Conservation (phyloP, 23 tunicate species). For the Halocynthia roretzi region DNA sequence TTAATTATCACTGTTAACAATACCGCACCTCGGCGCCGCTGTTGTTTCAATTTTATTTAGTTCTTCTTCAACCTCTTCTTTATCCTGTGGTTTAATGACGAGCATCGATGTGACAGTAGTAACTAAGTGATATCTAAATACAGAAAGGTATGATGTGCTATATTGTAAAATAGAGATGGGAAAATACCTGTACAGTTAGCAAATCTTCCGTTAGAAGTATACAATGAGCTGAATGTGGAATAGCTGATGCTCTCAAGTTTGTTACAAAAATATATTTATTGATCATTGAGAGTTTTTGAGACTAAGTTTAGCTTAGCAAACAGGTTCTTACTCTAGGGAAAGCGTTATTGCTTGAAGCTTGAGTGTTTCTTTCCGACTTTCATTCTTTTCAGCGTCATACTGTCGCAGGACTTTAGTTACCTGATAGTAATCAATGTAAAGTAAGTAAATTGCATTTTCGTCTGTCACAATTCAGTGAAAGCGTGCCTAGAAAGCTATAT, state of each 20-base stretch:
- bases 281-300: no score
- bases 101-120: slow-evolving; percentile 14
- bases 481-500: background rate
- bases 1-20: no score
- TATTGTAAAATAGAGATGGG: no score
- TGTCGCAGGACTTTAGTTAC: slow-evolving; percentile 3
- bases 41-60: background rate
- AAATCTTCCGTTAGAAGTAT: no score
- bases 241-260: no score
- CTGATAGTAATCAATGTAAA: no score
- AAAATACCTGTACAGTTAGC: no score
- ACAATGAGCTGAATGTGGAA: no score
- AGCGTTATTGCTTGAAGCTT: background rate
- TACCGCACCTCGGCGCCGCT: background rate
- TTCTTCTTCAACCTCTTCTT: slow-evolving; percentile 3
- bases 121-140: background rate
- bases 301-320: no score
- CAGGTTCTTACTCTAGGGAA: background rate
- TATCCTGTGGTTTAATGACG: slow-evolving; percentile 8
- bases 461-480: background rate
- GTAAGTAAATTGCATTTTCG: background rate
- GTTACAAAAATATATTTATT: no score
- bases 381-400: background rate
- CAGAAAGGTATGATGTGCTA: no score
- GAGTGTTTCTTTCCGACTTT: background rate